phyloP scores from a whole-genome alignment of 2,888 invertebrate genomes.

The Spilosoma lubricipeda region DNA sequence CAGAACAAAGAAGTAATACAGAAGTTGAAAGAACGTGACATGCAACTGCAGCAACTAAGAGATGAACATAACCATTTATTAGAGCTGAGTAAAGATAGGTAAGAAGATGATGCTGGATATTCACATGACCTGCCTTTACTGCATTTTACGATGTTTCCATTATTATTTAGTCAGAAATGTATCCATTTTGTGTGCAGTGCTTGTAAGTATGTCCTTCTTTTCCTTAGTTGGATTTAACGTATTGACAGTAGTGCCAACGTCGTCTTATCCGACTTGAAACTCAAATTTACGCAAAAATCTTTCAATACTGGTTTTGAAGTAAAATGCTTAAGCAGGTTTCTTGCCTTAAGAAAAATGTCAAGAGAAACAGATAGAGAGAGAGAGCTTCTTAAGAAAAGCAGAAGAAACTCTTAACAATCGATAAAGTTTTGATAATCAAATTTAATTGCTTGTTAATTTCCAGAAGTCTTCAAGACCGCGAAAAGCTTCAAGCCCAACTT shows the following conservation, averaged over 20 bases:
- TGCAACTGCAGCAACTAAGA: slow-evolving; percentile 87
- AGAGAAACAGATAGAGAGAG: neutral
- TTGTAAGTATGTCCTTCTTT: too few relatives aligned
- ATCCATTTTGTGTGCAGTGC: too few relatives aligned
- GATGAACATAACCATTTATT: slow-evolving; percentile 90
- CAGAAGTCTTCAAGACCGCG: slow-evolving; percentile 90
- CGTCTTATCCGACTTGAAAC: too few relatives aligned
- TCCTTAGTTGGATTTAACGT: too few relatives aligned
- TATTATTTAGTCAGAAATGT: too few relatives aligned
- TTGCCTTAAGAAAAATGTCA: neutral
- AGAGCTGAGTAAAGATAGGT: slow-evolving; percentile 91
- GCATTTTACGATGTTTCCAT: too few relatives aligned
- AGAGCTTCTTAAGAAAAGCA: neutral
- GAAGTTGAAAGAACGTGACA: slow-evolving; percentile 89
- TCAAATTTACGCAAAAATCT: neutral
- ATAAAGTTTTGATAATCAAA: neutral
- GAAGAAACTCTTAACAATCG: neutral
- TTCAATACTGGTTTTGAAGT: neutral
- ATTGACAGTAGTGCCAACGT: too few relatives aligned
- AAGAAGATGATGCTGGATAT: slow-evolving; percentile 25
- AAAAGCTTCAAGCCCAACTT: slow-evolving; percentile 89
- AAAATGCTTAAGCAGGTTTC: accelerated
- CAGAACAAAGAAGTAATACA: slow-evolving; percentile 88
- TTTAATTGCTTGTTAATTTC: too few relatives aligned
- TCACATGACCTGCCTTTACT: neutral